Evolutionary conservation across 2,888 invertebrate genomes (phyloP), one percentile per base, ranked within the genome.

Genomic region (Leucophora obtusa): DNA sequence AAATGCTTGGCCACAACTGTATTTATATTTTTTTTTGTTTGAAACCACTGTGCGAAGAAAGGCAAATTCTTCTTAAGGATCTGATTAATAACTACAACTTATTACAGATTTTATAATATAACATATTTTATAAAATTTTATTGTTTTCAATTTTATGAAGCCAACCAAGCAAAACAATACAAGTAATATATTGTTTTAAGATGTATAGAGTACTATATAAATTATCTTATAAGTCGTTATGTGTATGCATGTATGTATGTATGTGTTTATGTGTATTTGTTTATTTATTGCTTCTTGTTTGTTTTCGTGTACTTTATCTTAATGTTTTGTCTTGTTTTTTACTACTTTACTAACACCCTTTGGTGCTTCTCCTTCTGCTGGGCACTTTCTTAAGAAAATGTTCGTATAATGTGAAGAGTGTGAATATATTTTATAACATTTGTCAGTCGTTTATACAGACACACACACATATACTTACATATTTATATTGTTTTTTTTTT

Each of bases 401-500:
- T n/a, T 47, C 15, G 2, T n/a, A 47, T 47, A 14, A 47, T 47
- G 6, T 47, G 43, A n/a, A n/a, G 14, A 18, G 65, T 66, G 66
- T 56, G 54, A 66, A 66, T 66, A 43, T 66, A 66, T 66, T 66
- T 66, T 66, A 66, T 66, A 56, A 54, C 43, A 38, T 66, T 70
- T 59, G 59, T n/a, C 50, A 15, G 59, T 35, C 53, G 58, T 28
- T 50, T 28, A 18, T 51, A 1, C 14, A n/a, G n/a, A n/a, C 28
- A 28, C 28, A 28, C 7, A 6, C 28, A 28, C 6, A 11, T 24
- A 43, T 7, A 11, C 78, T 77, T 74, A 82, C 35, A 3, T 38
- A 38, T 35, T 9, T 35, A 35, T 59, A 65, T 84, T 76, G 69
- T 85, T 83, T 80, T 81, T 82, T 28, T 66, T 82, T n/a, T n/a